Percentiles rank a stretch among this genome's conserved stretches.
phyloP scores from a whole-genome alignment of 53 echinoderm and acorn worm genomes.

The Mesocentrotus franciscanus region DNA sequence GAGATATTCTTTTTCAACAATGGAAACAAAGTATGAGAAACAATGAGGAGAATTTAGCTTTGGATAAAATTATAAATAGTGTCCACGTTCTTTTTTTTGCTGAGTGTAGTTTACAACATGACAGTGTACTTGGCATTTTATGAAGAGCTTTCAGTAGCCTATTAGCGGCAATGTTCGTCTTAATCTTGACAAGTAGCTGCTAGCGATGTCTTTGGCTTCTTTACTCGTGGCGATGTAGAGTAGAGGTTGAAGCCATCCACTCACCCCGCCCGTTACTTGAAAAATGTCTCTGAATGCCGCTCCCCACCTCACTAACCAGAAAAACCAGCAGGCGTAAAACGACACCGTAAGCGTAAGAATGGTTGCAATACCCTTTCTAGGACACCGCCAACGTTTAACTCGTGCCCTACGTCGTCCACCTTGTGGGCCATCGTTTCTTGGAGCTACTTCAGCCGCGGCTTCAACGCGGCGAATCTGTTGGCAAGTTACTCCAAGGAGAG shows the following conservation, averaged over 20 bases:
- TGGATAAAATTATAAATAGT: no score
- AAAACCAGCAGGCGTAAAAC: neutral
- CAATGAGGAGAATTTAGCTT: no score
- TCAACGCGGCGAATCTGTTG: neutral
- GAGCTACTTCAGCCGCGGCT: no score
- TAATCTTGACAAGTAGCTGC: neutral
- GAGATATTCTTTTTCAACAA: no score
- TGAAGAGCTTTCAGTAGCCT: no score
- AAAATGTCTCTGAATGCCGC: neutral
- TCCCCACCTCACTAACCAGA: neutral
- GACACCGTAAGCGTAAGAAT: neutral
- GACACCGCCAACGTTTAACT: neutral
- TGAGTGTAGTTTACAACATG: no score
- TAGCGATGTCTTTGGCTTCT: neutral
- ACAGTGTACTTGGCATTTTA: no score
- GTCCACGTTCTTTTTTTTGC: no score
- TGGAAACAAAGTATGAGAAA: no score
- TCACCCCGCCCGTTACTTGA: neutral
- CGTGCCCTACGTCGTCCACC: neutral
- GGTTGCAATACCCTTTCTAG: neutral
- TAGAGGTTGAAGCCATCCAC: conserved; percentile 19
- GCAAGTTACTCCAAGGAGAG: neutral
- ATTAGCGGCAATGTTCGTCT: neutral
- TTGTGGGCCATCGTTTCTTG: neutral
- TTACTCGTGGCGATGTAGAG: neutral